Percentiles rank a stretch among this genome's conserved stretches.
phyloP scores from a whole-genome alignment of 2,888 invertebrate genomes.

The Meloe dianella region DNA sequence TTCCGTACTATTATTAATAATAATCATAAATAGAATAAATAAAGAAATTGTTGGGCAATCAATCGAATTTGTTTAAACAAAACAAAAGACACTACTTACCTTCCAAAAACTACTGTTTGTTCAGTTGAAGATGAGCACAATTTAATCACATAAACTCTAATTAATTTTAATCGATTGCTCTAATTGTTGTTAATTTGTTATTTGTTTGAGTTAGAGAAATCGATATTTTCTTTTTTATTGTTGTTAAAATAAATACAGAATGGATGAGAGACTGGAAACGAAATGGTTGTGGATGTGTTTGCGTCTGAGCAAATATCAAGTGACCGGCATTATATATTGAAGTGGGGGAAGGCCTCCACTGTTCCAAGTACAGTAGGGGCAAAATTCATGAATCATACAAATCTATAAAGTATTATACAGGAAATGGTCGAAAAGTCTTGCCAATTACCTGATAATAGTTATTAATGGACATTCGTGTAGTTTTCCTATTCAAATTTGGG shows the following conservation, averaged over 20 bases:
- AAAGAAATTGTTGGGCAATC: too few species aligned
- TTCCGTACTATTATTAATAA: too few species aligned
- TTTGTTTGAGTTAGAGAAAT: too few species aligned
- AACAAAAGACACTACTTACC: neutral
- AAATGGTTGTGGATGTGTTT: slow-evolving; percentile 4
- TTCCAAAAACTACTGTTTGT: neutral
- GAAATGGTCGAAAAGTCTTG: neutral
- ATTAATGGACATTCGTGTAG: neutral
- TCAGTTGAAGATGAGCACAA: neutral
- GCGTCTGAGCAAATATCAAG: slow-evolving; percentile 6
- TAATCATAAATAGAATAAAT: neutral
- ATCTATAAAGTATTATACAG: neutral
- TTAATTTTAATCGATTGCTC: neutral
- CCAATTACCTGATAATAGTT: neutral
- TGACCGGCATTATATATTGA: slow-evolving; percentile 11
- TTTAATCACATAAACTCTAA: neutral
- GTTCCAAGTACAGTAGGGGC: slow-evolving; percentile 10
- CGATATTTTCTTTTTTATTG: neutral
- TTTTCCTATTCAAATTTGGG: neutral
- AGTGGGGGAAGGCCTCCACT: neutral
- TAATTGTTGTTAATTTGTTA: neutral
- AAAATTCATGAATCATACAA: slow-evolving; percentile 6
- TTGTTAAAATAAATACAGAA: neutral
- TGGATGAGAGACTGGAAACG: neutral
- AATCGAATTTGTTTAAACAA: too few species aligned